Conservation (phyloP, 2,113 vertebrate species). For the Lamprologus tigripictilis region DNA sequence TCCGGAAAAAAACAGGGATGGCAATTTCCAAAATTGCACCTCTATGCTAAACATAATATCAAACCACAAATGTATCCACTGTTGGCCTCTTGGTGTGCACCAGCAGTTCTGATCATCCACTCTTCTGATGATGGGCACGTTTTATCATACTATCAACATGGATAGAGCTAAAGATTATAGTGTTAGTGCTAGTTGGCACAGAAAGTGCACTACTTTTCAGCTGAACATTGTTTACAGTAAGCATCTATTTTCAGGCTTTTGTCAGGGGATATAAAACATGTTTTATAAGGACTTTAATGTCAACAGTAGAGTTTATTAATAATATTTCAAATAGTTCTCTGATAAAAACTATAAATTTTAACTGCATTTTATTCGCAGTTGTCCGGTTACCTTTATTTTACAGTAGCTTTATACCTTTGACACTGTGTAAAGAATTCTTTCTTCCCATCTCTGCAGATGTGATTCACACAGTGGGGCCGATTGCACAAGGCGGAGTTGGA, state of each 20-base stretch:
- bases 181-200: not conserved
- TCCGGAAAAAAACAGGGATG: rapidly evolving
- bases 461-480: slow-evolving; percentile 86
- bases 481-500: slow-evolving; percentile 64
- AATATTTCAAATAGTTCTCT: not conserved
- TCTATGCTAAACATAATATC: not conserved
- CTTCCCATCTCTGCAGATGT: slow-evolving; percentile 68
- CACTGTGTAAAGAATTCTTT: not conserved
- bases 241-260: not conserved
- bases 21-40: not conserved
- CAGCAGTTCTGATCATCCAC: not conserved
- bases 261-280: not conserved
- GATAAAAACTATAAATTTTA: not conserved
- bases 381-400: not conserved
- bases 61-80: not conserved
- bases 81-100: not conserved
- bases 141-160: not conserved
- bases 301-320: not conserved
- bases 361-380: not conserved
- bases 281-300: not conserved
- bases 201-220: not conserved
- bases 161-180: not conserved
- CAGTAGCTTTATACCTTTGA: not conserved
- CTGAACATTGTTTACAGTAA: not conserved
- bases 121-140: not conserved